Evolutionary conservation across 2,797 vertebrate genomes (phyloP).

Genomic region (Catharus ustulatus): DNA sequence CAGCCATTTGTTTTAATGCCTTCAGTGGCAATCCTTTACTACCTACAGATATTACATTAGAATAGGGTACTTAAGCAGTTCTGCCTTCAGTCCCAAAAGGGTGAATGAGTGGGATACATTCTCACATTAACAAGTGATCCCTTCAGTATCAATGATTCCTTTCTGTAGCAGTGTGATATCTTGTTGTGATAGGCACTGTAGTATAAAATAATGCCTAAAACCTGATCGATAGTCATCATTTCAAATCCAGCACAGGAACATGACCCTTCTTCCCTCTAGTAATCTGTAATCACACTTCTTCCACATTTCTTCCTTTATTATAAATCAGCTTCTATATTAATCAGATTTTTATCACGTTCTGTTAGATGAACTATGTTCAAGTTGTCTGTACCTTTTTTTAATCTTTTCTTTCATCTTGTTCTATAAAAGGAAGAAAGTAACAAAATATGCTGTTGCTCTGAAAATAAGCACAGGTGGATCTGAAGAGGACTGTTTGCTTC

Average conservation of each 20-base stretch:
- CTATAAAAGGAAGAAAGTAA: not conserved
- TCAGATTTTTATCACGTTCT: not conserved
- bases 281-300: not conserved
- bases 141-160: not conserved
- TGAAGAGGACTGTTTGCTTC: conserved; percentile 26
- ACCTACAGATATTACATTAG: not conserved
- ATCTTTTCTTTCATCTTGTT: not conserved
- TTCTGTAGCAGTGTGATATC: not conserved
- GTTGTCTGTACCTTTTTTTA: not conserved
- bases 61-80: not conserved
- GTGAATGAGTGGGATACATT: not conserved
- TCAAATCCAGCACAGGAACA: not conserved
- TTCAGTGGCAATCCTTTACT: not conserved
- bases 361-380: not conserved
- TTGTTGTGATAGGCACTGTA: not conserved
- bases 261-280: not conserved
- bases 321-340: not conserved
- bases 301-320: not conserved
- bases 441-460: not conserved
- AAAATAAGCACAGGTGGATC: conserved; percentile 21
- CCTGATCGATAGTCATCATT: not conserved
- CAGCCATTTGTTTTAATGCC: not conserved
- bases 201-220: not conserved
- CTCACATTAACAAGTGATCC: not conserved
- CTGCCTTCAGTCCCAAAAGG: not conserved